Evolutionary conservation across 2,888 invertebrate species (phyloP).

Genomic region (Catocala nupta): DNA sequence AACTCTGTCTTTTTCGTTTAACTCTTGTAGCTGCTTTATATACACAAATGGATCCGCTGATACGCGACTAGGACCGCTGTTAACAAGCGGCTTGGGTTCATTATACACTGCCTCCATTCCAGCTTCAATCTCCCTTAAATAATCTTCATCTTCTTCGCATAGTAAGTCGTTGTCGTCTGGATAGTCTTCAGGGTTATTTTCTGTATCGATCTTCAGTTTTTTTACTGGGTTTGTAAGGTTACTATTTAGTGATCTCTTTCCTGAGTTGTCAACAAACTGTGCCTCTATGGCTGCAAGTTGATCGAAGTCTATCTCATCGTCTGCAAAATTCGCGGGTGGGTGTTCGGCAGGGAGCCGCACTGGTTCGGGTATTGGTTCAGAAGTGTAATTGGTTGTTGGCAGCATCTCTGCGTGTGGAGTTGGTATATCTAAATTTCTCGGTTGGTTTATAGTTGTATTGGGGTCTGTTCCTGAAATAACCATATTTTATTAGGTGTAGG

Average conservation of each 20-base stretch:
- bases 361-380: slow-evolving; percentile 48
- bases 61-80: slow-evolving; percentile 52
- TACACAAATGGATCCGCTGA: slow-evolving; percentile 76
- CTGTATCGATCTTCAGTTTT: slow-evolving; percentile 62
- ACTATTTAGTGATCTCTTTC: slow-evolving; percentile 60
- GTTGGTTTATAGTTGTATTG: slow-evolving; percentile 55
- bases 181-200: slow-evolving; percentile 63
- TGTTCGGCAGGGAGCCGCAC: slow-evolving; percentile 52
- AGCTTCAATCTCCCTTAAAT: slow-evolving; percentile 71
- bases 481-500: background rate
- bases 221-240: slow-evolving; percentile 64
- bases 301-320: slow-evolving; percentile 75
- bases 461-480: slow-evolving; percentile 58
- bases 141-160: slow-evolving; percentile 73
- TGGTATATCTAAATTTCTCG: slow-evolving; percentile 63
- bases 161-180: slow-evolving; percentile 70
- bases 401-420: slow-evolving; percentile 64
- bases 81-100: slow-evolving; percentile 20
- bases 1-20: slow-evolving; percentile 61
- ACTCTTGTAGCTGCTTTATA: slow-evolving; percentile 78
- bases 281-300: slow-evolving; percentile 75
- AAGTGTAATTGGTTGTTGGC: slow-evolving; percentile 29
- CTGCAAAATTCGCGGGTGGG: slow-evolving; percentile 64
- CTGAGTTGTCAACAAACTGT: slow-evolving; percentile 58
- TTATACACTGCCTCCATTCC: slow-evolving; percentile 60